Base-by-base conservation (phyloP, 2,113 vertebrate genomes). In the Nerophis ophidion region DNA sequence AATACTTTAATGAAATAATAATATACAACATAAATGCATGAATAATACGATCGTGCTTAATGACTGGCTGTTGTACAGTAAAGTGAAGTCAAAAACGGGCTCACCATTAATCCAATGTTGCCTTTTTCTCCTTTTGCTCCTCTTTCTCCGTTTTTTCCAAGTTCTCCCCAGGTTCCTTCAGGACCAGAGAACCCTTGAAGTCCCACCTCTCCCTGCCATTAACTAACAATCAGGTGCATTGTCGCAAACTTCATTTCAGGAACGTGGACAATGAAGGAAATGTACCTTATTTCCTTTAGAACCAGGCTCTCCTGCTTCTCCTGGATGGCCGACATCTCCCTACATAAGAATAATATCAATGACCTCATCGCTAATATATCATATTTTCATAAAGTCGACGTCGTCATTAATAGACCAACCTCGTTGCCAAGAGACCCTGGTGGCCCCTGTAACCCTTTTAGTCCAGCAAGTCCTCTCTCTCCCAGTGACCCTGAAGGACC, bases 71-170 rank as follows among this genome's bases (percentile, higher is more conserved):
- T 4, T 26, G 26, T 13, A 55, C 11, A 55, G 15, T 38, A 5
- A 11, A 14, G 13, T 13, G 8, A 59, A 40, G 42, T 13, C 26
- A 48, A 47, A 34, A 8, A 7, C 63, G 9, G 48, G 1, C 89
- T 91, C 68, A 91, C 93, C 89, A 86, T 74, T 35, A 89, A 79
- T 68, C 91, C 92, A 48, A 83, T 60, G 60, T 86, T 77, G 17
- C 93, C 93, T 78, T 92, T 94, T 52, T 90, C 89, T 53, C 92
- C 93, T 67, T 90, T 92, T 9, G 46, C 65, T 5, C 92, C 92
- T 58, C 82, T 84, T 47, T 71, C 63, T 33, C 94, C 92, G 14
- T 64, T 71, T 13, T 85, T 70, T 34, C 94, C 93, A 0, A 77
- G 67, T 11, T 65, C 54, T 56, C 93, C 92, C 84, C 87, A 89